phyloP scores from a whole-genome alignment of 2,888 invertebrate genomes.

The Eudasyphora cyanicolor region DNA sequence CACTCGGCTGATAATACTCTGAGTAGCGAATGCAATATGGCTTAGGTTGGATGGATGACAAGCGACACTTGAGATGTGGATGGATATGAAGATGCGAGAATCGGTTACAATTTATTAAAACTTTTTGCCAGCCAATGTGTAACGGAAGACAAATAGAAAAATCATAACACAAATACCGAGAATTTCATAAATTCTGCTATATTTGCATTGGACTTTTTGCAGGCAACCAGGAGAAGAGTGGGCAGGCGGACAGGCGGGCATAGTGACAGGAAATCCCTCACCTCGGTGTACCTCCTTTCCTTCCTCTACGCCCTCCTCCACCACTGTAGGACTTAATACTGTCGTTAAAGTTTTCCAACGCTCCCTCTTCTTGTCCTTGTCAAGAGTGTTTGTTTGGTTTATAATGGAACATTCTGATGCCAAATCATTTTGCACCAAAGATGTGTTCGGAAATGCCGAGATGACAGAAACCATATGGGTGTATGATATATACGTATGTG shows the following conservation, averaged over 20 bases:
- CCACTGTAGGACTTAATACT: conserved; percentile 10
- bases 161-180: conserved; percentile 5
- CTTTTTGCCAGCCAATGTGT: neutral
- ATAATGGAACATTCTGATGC: conserved; percentile 47
- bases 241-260: neutral
- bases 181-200: neutral
- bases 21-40: neutral
- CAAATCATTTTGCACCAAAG: conserved; percentile 25
- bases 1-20: no score
- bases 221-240: neutral
- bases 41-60: neutral
- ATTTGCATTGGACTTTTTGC: neutral
- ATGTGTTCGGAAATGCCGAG: neutral
- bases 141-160: neutral
- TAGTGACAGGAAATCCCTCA: neutral
- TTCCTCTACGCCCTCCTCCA: neutral
- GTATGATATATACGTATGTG: neutral
- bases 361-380: conserved; percentile 37
- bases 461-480: neutral
- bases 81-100: neutral
- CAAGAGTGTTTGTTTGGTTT: conserved; percentile 45
- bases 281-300: no score
- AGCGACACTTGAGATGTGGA: neutral
- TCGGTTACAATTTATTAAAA: conserved; percentile 13
- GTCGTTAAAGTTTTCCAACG: conserved; percentile 9